A percentile compares a stretch with the other conserved stretches of the same genome.
Evolutionary conservation across 2,797 vertebrate genomes (phyloP).

Genomic region (Phoxinus dragarum): DNA sequence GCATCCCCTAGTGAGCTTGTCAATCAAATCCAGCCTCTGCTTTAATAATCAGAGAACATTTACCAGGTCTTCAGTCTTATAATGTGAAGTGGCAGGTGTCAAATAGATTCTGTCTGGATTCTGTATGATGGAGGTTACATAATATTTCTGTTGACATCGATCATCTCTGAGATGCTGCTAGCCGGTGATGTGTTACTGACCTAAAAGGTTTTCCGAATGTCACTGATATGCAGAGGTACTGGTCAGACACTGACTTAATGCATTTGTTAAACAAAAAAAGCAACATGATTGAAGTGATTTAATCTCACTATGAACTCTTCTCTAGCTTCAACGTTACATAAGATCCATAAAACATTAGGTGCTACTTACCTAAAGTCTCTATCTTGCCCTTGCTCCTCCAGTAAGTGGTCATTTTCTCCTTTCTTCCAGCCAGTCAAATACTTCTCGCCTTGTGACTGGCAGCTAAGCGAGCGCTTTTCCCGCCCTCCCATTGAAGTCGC

Average conservation of each 20-base stretch:
- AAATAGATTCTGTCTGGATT: slow-evolving; percentile 62
- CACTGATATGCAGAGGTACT: background rate
- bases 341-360: background rate
- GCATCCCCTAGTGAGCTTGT: slow-evolving; percentile 18
- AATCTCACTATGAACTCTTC: background rate
- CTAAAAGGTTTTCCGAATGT: slow-evolving; percentile 33
- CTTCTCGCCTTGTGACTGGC: slow-evolving; percentile 77
- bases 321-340: background rate
- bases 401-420: slow-evolving; percentile 77
- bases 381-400: slow-evolving; percentile 77
- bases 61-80: slow-evolving; percentile 24
- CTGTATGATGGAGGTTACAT: slow-evolving; percentile 62
- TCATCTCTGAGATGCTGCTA: slow-evolving; percentile 49
- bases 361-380: slow-evolving; percentile 68
- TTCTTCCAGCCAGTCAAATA: slow-evolving; percentile 86
- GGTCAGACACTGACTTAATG: slow-evolving; percentile 1
- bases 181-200: slow-evolving; percentile 16
- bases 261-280: slow-evolving; percentile 9
- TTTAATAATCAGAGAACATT: slow-evolving; percentile 18
- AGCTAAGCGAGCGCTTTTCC: slow-evolving; percentile 72
- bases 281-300: background rate
- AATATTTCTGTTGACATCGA: slow-evolving; percentile 64
- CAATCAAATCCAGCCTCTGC: slow-evolving; percentile 24
- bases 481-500: slow-evolving; percentile 58
- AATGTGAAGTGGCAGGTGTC: slow-evolving; percentile 56